These are phyloP conservation scores for Furnarius figulus DNA, from an alignment of 2,113 vertebrate genomes.

Conservation along the genomic window DNA sequence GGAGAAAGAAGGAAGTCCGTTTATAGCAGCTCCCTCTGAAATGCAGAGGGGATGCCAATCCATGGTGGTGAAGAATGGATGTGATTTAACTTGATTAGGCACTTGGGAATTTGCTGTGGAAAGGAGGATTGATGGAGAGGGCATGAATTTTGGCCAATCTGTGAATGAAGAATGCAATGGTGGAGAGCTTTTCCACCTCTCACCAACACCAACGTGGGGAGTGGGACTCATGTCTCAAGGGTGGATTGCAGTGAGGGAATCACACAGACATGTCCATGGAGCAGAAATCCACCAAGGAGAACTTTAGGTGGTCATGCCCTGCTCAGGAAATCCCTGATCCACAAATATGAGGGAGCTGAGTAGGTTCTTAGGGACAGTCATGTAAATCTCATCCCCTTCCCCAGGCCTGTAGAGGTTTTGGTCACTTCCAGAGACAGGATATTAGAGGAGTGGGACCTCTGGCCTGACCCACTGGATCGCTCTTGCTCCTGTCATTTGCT, in stretches of 20 bases:
- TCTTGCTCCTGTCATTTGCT: not conserved
- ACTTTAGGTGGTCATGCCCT: not conserved
- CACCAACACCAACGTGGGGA: not conserved
- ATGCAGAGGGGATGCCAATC: not conserved
- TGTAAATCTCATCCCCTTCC: not conserved
- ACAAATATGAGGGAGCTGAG: not conserved
- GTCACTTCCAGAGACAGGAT: not conserved
- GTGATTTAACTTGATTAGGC: constrained; percentile 11
- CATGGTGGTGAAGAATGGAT: not conserved
- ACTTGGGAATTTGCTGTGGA: not conserved
- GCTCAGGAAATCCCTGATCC: not conserved
- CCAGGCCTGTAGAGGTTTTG: not conserved
- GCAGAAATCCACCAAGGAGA: not conserved
- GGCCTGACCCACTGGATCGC: not conserved
- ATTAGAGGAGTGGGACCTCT: not conserved
- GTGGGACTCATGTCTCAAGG: not conserved
- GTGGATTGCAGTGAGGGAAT: not conserved
- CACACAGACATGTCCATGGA: not conserved
- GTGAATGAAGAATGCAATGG: not conserved
- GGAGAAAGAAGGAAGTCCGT: not conserved
- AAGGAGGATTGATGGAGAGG: constrained; percentile 25
- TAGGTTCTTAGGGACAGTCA: not conserved
- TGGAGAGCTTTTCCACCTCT: not conserved
- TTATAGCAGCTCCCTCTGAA: not conserved
- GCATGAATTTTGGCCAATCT: not conserved